phyloP scores from a whole-genome alignment of 2,888 invertebrate genomes.

The Agonopterix arenella region DNA sequence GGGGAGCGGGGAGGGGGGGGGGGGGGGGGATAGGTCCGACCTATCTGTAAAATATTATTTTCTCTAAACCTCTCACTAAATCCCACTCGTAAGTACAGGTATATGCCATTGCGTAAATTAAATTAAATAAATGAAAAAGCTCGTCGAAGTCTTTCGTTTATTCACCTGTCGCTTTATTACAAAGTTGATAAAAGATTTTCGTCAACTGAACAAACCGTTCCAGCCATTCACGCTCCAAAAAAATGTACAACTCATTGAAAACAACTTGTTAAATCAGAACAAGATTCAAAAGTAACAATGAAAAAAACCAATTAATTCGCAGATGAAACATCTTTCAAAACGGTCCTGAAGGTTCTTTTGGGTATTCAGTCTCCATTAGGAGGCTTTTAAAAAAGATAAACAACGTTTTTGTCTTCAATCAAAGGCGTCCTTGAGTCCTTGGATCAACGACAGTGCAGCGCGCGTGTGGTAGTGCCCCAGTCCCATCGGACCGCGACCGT shows the following conservation, averaged over 20 bases:
- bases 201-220: not conserved
- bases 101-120: too few relatives aligned
- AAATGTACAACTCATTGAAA: too few relatives aligned
- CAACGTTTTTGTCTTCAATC: slow-evolving; percentile 30
- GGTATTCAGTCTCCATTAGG: slow-evolving; percentile 28
- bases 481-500: slow-evolving; percentile 16
- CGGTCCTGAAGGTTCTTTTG: slow-evolving; percentile 19
- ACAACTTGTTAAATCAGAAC: too few relatives aligned
- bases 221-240: not conserved
- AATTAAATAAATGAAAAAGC: too few relatives aligned
- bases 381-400: slow-evolving; percentile 48
- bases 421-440: slow-evolving; percentile 18
- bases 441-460: slow-evolving; percentile 9
- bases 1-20: too few relatives aligned
- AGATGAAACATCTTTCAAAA: slow-evolving; percentile 23
- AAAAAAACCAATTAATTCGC: slow-evolving; percentile 33
- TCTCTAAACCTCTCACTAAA: too few relatives aligned
- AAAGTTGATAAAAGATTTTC: too few relatives aligned
- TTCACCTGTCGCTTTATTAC: too few relatives aligned
- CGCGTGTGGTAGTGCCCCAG: slow-evolving; percentile 8
- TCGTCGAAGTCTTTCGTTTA: too few relatives aligned
- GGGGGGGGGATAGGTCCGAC: too few relatives aligned
- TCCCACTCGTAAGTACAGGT: too few relatives aligned
- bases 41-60: too few relatives aligned
- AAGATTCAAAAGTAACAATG: not conserved